Evolutionary conservation across 1,140 invertebrate genomes (phyloP).

Genomic region (Diabrotica undecimpunctata): DNA sequence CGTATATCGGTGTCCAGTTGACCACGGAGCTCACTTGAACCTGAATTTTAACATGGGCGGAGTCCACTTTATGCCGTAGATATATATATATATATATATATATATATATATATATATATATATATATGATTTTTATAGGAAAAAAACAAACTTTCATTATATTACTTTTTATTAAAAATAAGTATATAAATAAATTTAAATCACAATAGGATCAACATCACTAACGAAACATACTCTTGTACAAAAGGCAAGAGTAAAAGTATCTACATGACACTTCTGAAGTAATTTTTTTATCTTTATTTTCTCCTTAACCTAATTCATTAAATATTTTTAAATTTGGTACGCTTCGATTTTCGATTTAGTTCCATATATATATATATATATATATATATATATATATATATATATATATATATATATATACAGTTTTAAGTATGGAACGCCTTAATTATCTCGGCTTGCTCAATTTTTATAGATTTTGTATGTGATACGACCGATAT

Average conservation of each 20-base stretch:
- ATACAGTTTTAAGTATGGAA: background rate
- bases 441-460: background rate
- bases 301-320: background rate
- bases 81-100: too few species aligned
- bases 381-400: background rate
- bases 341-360: background rate
- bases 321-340: background rate
- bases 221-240: background rate
- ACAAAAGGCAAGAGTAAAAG: background rate
- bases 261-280: background rate
- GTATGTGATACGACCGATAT: too few species aligned
- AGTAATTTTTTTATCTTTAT: background rate
- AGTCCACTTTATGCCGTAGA: too few species aligned
- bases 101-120: too few species aligned
- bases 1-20: too few species aligned
- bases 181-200: slow-evolving; percentile 1
- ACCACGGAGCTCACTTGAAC: too few species aligned
- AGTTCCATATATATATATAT: background rate
- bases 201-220: background rate
- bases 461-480: too few species aligned
- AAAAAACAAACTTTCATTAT: too few species aligned
- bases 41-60: too few species aligned
- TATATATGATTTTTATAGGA: too few species aligned
- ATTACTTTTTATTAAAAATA: background rate
- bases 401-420: background rate